Evolutionary conservation across 1,140 invertebrate genomes (phyloP).

Genomic region (Fopius arisanus): DNA sequence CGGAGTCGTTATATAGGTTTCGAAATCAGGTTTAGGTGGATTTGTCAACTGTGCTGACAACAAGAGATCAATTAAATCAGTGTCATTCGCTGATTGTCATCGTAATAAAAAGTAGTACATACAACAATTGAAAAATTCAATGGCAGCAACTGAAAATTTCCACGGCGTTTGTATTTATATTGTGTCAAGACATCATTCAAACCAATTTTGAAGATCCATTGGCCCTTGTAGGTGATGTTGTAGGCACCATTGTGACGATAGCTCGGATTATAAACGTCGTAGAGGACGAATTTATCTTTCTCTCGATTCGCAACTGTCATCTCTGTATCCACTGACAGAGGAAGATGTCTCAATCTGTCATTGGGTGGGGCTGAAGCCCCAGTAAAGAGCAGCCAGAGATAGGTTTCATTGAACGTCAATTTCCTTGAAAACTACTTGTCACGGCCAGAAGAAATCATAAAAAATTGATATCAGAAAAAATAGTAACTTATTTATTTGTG

Average conservation of each 20-base stretch:
- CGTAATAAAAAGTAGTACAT: slow-evolving; percentile 27
- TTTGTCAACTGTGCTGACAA: slow-evolving; percentile 59
- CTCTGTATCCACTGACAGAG: slow-evolving; percentile 46
- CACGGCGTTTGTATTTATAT: slow-evolving; percentile 61
- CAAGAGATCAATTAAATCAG: slow-evolving; percentile 3
- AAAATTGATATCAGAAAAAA: no score
- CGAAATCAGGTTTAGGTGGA: slow-evolving; percentile 63
- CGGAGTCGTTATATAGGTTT: slow-evolving; percentile 65
- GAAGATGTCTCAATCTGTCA: slow-evolving; percentile 35
- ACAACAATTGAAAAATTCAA: slow-evolving; percentile 65
- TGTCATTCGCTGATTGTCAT: not conserved
- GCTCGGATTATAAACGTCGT: slow-evolving; percentile 62
- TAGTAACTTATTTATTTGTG: not conserved
- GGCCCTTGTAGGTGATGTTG: slow-evolving; percentile 63
- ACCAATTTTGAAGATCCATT: slow-evolving; percentile 50
- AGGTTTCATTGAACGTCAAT: slow-evolving; percentile 47
- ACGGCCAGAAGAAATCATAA: not conserved
- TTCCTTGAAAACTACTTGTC: slow-evolving; percentile 31
- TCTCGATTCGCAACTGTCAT: slow-evolving; percentile 38
- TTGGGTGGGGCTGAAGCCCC: slow-evolving; percentile 25
- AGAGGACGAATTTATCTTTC: slow-evolving; percentile 37
- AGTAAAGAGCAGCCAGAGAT: slow-evolving; percentile 45
- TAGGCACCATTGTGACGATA: slow-evolving; percentile 63
- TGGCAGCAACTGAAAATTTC: slow-evolving; percentile 62
- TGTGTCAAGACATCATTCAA: slow-evolving; percentile 50